These are phyloP conservation scores for Pelobates cultripes DNA, from an alignment of 2,797 vertebrate species.

Conservation along the genomic window DNA sequence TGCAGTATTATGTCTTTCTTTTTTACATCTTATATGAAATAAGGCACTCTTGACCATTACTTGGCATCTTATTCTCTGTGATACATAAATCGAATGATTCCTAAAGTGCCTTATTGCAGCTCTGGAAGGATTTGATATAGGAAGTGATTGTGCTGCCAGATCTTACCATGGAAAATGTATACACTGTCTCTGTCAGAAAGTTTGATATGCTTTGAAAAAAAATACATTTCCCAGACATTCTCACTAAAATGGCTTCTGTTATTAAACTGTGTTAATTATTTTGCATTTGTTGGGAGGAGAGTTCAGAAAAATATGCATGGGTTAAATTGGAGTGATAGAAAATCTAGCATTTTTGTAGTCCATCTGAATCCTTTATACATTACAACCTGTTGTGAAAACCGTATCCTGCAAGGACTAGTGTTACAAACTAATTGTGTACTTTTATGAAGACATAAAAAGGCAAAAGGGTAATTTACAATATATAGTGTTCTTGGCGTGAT, in stretches of 20 bases:
- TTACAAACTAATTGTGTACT: no score
- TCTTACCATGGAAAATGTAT: constrained; percentile 7
- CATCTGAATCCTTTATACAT: no score
- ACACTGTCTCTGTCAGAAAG: constrained; percentile 4
- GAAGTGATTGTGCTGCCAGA: constrained; percentile 25
- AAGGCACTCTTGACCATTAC: constrained; percentile 38
- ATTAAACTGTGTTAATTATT: not conserved
- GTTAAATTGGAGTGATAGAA: not conserved
- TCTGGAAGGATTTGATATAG: constrained; percentile 1
- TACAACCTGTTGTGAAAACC: no score
- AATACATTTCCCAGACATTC: not conserved
- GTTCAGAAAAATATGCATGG: no score
- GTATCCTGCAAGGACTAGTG: no score
- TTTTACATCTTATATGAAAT: constrained; percentile 6
- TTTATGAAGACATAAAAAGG: no score
- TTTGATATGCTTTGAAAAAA: constrained; percentile 29
- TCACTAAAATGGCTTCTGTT: constrained; percentile 12
- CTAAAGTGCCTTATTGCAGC: constrained; percentile 53
- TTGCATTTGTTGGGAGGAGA: no score
- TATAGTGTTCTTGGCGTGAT: no score
- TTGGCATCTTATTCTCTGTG: constrained; percentile 2
- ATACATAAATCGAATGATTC: constrained; percentile 26
- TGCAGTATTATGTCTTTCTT: constrained; percentile 44
- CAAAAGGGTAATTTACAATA: no score
- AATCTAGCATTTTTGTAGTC: no score